phyloP scores from a whole-genome alignment of 2,797 vertebrate genomes.

The Phalloptychus januarius region DNA sequence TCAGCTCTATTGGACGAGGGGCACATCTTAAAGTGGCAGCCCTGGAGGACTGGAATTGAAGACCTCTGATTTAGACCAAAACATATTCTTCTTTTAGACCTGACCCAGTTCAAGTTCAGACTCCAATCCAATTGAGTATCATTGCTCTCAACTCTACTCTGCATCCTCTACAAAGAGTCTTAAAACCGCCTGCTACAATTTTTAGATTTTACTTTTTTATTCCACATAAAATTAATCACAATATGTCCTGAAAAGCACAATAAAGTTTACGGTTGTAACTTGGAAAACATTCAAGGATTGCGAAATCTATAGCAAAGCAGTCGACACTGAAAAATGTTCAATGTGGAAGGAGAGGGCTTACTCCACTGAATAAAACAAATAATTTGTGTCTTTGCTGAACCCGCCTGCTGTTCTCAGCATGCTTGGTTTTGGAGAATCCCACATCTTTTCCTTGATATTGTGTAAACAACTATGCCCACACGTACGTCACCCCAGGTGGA shows the following conservation, averaged over 20 bases:
- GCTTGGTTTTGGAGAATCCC: constrained; percentile 27
- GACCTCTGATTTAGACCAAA: background rate
- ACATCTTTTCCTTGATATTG: constrained; percentile 69
- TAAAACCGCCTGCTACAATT: background rate
- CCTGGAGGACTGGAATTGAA: background rate
- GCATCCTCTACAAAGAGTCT: background rate
- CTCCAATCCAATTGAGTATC: background rate
- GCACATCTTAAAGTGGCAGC: background rate
- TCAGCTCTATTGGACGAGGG: background rate
- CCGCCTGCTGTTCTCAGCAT: constrained; percentile 31
- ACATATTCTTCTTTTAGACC: background rate
- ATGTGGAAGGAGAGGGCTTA: background rate
- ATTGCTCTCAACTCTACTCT: background rate
- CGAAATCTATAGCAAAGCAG: background rate
- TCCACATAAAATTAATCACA: background rate
- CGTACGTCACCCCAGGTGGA: constrained; percentile 30
- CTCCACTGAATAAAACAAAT: constrained; percentile 13
- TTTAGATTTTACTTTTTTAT: background rate
- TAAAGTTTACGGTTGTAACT: background rate
- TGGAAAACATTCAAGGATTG: background rate
- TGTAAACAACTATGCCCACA: constrained; percentile 67
- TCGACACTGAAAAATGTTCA: background rate
- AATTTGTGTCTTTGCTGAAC: constrained; percentile 15
- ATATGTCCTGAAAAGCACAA: background rate
- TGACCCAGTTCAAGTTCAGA: background rate